These are phyloP conservation scores for Bhutanitis thaidina DNA, from an alignment of 2,888 invertebrate species.

Conservation along the genomic window DNA sequence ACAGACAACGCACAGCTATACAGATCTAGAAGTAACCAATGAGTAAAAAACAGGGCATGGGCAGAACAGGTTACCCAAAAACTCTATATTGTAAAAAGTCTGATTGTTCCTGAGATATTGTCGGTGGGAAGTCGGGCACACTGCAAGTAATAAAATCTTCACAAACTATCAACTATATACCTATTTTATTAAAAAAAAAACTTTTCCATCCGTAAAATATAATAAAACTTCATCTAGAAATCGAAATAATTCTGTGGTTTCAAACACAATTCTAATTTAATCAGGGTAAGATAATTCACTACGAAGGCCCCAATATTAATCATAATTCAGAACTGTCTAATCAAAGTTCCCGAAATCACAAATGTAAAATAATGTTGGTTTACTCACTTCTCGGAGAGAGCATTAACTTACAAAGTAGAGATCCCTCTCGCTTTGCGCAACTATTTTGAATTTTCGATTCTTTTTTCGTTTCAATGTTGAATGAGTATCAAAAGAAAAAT, in stretches of 20 bases:
- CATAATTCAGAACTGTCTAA: constrained; percentile 20
- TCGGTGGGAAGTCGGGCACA: too few relatives aligned
- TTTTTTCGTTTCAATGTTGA: neutral
- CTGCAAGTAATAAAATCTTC: too few relatives aligned
- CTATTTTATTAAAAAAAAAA: too few relatives aligned
- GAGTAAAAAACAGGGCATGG: too few relatives aligned
- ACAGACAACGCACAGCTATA: too few relatives aligned
- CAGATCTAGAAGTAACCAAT: too few relatives aligned
- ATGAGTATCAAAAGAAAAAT: too few relatives aligned
- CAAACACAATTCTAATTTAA: constrained; percentile 7
- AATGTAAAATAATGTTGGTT: constrained; percentile 18
- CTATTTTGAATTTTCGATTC: constrained; percentile 1
- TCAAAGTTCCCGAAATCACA: constrained; percentile 20
- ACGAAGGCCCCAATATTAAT: constrained; percentile 13
- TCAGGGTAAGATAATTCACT: constrained; percentile 1
- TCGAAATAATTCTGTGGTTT: neutral
- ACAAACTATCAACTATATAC: too few relatives aligned
- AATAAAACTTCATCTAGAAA: neutral
- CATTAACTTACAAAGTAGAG: constrained; percentile 6
- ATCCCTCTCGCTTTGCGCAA: constrained; percentile 5
- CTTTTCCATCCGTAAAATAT: neutral
- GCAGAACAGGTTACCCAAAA: too few relatives aligned
- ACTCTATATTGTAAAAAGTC: too few relatives aligned
- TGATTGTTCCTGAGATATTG: too few relatives aligned
- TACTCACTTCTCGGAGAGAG: constrained; percentile 10